These are phyloP conservation scores for Thalassoma bifasciatum DNA, from an alignment of 2,113 vertebrate species.

Conservation along the genomic window DNA sequence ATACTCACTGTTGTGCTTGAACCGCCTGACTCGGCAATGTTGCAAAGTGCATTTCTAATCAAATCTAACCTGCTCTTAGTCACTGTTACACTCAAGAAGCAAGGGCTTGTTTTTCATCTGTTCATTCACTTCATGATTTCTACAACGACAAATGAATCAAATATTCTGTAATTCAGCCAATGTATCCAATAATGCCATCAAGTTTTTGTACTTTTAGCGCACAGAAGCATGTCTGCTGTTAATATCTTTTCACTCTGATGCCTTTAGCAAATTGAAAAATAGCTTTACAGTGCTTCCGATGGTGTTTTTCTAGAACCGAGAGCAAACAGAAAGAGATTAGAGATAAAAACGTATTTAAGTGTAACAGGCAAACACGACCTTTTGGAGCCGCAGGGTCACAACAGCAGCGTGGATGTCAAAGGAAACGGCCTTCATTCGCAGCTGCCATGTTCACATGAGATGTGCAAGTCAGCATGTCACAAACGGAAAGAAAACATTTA, in stretches of 20 bases:
- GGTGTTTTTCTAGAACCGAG: constrained; percentile 19
- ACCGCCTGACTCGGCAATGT: constrained; percentile 12
- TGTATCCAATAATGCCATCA: background rate
- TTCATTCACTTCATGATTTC: constrained; percentile 8
- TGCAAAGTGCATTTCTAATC: constrained; percentile 39
- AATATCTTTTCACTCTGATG: constrained; percentile 28
- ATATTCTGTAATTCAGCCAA: constrained; percentile 8
- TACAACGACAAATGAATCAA: constrained; percentile 18
- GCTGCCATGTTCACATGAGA: background rate
- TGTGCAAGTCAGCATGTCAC: background rate
- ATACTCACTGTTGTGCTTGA: constrained; percentile 1
- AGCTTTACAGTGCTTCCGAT: constrained; percentile 29
- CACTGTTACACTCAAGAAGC: background rate
- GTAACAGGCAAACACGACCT: background rate
- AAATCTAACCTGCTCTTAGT: constrained; percentile 33
- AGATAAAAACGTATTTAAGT: constrained; percentile 1
- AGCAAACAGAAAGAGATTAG: constrained; percentile 28
- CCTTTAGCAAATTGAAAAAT: constrained; percentile 36
- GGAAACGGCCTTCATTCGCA: background rate
- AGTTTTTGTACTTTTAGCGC: background rate
- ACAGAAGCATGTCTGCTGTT: background rate
- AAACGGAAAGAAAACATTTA: background rate
- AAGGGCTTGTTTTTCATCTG: background rate
- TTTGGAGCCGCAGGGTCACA: background rate
- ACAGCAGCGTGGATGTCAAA: background rate